A percentile compares a stretch with the other conserved stretches of the same genome.
phyloP scores from a whole-genome alignment of 2,113 vertebrate species.

The Megaceryle maxima region DNA sequence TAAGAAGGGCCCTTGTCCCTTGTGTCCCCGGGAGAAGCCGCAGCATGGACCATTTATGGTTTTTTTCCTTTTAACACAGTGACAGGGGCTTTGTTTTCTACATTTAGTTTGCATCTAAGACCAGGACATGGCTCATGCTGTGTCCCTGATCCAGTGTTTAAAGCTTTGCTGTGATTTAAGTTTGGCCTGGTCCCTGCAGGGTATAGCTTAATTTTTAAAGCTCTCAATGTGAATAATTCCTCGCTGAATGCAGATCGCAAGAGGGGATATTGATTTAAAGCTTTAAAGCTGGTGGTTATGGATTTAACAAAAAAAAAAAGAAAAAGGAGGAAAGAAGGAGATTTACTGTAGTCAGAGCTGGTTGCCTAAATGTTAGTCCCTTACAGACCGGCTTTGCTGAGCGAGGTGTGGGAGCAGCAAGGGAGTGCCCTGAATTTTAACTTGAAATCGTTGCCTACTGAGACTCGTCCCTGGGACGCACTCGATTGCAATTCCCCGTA shows the following conservation, averaged over 20 bases:
- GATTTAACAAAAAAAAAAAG: slow-evolving; percentile 24
- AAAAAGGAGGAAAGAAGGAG: background rate
- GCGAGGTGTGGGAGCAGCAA: background rate
- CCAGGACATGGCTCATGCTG: slow-evolving; percentile 50
- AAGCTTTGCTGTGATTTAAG: slow-evolving; percentile 63
- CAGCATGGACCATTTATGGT: slow-evolving; percentile 32
- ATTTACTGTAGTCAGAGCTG: slow-evolving; percentile 57
- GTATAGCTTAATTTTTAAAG: slow-evolving; percentile 70
- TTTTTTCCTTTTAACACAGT: slow-evolving; percentile 56
- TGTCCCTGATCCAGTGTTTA: slow-evolving; percentile 66
- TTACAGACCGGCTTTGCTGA: slow-evolving; percentile 50
- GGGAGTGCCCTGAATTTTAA: background rate
- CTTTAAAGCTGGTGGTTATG: slow-evolving; percentile 69
- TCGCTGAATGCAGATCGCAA: slow-evolving; percentile 61
- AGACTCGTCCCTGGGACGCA: background rate
- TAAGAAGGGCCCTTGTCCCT: slow-evolving; percentile 29
- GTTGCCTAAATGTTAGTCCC: slow-evolving; percentile 50
- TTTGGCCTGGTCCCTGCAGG: slow-evolving; percentile 65
- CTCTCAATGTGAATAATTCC: slow-evolving; percentile 68
- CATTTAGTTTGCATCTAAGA: slow-evolving; percentile 59
- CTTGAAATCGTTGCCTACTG: slow-evolving; percentile 35
- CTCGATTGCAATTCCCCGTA: background rate
- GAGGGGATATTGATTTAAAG: slow-evolving; percentile 71
- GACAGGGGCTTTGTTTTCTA: slow-evolving; percentile 39
- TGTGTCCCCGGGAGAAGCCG: slow-evolving; percentile 36